Conservation (phyloP, 2,797 vertebrate genomes). For the Babyrousa celebensis region DNA sequence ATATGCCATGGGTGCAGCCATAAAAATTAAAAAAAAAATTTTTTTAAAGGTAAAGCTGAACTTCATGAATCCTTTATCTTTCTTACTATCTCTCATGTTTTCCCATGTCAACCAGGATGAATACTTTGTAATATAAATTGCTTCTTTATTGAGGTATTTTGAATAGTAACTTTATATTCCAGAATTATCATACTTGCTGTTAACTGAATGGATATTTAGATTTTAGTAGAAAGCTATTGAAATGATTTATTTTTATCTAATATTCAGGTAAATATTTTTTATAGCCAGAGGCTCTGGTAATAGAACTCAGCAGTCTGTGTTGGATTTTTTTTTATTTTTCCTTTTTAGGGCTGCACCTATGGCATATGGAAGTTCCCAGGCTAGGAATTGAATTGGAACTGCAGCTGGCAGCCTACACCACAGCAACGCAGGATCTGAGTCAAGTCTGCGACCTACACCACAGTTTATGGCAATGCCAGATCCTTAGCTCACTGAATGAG, state of each 20-base stretch:
- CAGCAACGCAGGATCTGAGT: too few species aligned
- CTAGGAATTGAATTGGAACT: too few species aligned
- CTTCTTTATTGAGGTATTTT: slow-evolving; percentile 45
- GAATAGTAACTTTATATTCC: slow-evolving; percentile 40
- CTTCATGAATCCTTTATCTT: slow-evolving; percentile 10
- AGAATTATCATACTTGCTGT: slow-evolving; percentile 14
- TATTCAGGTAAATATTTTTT: slow-evolving; percentile 40
- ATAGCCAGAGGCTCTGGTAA: not conserved
- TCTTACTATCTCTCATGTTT: not conserved
- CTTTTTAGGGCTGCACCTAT: too few species aligned
- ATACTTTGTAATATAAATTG: slow-evolving; percentile 21
- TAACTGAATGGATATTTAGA: slow-evolving; percentile 56
- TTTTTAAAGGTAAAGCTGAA: not conserved
- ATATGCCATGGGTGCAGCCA: too few species aligned
- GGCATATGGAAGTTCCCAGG: too few species aligned
- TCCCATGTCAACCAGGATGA: not conserved
- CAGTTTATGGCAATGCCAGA: too few species aligned
- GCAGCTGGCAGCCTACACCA: too few species aligned
- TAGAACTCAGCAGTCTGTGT: not conserved
- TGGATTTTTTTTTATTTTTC: not conserved
- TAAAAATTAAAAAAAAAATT: too few species aligned
- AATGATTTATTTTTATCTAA: slow-evolving; percentile 28
- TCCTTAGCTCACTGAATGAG: too few species aligned
- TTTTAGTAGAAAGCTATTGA: slow-evolving; percentile 27
- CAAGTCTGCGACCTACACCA: too few species aligned